These are phyloP conservation scores for Madoqua kirkii DNA, from an alignment of 2,113 vertebrate species.

Conservation along the genomic window DNA sequence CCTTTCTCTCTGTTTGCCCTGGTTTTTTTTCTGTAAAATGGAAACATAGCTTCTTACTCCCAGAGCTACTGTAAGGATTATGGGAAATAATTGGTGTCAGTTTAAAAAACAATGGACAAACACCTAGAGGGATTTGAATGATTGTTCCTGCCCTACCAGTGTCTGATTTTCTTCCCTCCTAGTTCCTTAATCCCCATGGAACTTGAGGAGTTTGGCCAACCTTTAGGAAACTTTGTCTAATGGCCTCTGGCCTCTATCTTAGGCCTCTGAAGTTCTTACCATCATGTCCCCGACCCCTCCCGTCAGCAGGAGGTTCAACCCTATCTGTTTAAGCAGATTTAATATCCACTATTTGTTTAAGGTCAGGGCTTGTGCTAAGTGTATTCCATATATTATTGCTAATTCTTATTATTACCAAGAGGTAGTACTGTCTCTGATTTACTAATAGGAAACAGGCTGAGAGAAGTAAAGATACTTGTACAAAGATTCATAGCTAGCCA, in stretches of 20 bases:
- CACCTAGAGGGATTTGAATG: background rate
- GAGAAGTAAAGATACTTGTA: background rate
- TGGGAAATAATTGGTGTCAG: background rate
- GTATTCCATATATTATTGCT: background rate
- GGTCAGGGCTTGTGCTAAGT: background rate
- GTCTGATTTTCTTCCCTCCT: background rate
- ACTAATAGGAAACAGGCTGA: background rate
- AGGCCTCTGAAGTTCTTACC: background rate
- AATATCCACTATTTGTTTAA: background rate
- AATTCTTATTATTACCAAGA: background rate
- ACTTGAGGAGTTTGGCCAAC: background rate
- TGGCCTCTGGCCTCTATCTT: background rate
- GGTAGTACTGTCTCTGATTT: background rate
- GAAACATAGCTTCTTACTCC: background rate
- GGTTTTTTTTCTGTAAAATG: conserved; percentile 6
- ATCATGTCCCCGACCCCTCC: too few species aligned
- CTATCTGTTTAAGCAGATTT: background rate
- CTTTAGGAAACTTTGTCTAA: conserved; percentile 14
- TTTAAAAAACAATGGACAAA: background rate
- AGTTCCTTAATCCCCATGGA: background rate
- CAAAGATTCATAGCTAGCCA: background rate
- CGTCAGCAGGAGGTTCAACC: background rate
- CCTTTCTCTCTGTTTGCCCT: background rate
- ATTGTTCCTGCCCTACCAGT: background rate
- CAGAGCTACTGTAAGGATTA: background rate